A percentile compares a stretch with the other conserved stretches of the same genome.
phyloP scores from a whole-genome alignment of 2,113 vertebrate genomes.

The Lophochroa leadbeateri region DNA sequence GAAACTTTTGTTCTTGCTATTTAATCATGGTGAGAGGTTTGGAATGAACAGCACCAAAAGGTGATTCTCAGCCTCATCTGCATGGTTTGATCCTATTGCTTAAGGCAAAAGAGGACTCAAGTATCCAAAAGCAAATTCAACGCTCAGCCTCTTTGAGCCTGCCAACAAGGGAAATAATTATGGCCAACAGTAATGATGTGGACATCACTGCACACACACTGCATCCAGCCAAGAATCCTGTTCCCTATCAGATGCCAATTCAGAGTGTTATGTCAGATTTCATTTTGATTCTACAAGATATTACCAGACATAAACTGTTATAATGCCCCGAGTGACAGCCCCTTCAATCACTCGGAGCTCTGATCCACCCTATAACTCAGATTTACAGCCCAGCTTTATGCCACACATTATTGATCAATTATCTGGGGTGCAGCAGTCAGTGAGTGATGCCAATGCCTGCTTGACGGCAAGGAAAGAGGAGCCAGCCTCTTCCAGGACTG shows the following conservation, averaged over 20 bases:
- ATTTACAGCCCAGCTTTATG: neutral
- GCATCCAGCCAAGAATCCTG: neutral
- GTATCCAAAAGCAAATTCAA: neutral
- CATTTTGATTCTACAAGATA: neutral
- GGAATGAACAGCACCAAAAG: neutral
- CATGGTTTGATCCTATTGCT: neutral
- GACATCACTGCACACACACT: neutral
- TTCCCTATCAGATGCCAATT: neutral
- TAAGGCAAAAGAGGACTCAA: neutral
- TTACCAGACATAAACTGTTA: neutral
- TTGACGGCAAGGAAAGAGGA: neutral
- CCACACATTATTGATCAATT: neutral
- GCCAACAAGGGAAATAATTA: neutral
- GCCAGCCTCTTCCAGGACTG: neutral
- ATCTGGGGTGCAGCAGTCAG: neutral
- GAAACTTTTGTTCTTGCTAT: neutral
- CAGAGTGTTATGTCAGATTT: neutral
- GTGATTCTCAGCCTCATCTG: neutral
- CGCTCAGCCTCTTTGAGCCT: neutral
- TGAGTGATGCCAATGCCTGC: neutral
- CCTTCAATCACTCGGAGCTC: neutral
- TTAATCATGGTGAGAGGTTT: neutral
- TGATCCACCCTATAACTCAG: neutral
- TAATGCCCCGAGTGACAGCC: neutral
- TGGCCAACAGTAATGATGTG: rapidly evolving